Base-by-base conservation (phyloP, 2,113 vertebrate species). In the Poecile atricapillus region DNA sequence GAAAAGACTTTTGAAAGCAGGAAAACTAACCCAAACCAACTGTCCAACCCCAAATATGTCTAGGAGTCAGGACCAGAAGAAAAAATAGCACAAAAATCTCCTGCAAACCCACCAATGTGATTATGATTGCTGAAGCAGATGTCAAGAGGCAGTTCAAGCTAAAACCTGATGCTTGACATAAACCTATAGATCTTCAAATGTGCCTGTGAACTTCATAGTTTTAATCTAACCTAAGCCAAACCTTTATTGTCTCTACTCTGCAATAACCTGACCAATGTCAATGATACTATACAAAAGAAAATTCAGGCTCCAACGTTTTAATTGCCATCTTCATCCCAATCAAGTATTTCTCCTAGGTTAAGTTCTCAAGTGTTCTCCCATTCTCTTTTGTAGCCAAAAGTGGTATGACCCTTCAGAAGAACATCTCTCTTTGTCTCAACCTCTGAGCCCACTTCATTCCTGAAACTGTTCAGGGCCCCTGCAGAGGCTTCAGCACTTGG, bases 291-390 rank as follows among this genome's bases (percentile, higher is more conserved):
- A 77, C 18, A 44, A 81, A 81, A 27, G 12, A 35, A 81, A 88
- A 46, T 44, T 85, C 39, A 47, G 43, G 46, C 23, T 62, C 23
- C 25, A 91, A 30, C 47, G 23, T 58, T 85, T 92, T 76, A 35
- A 63, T 43, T 92, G 17, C n/a, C 3, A 1, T 41, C 47, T 86
- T 82, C 41, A 85, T 50, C 31, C 24, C 35, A 56, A 56, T 52
- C 30, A 95, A 73, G 49, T 73, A 73, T 33, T 79, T 94, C 22
- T 85, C 75, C 28, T 37, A 53, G 49, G 35, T 69, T 43, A 84
- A 90, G 13, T 37, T 76, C 62, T 77, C 31, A 64, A 83, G 53
- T 1, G 3, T 60, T 56, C 39, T 90, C 37, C 49, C 11, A 37
- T 24, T 9, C 31, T 33, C 24, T 83, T 96, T n/a, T 87, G 24